Evolutionary conservation across 2,113 vertebrate genomes (phyloP).

Genomic region (Tetraodon nigroviridis): DNA sequence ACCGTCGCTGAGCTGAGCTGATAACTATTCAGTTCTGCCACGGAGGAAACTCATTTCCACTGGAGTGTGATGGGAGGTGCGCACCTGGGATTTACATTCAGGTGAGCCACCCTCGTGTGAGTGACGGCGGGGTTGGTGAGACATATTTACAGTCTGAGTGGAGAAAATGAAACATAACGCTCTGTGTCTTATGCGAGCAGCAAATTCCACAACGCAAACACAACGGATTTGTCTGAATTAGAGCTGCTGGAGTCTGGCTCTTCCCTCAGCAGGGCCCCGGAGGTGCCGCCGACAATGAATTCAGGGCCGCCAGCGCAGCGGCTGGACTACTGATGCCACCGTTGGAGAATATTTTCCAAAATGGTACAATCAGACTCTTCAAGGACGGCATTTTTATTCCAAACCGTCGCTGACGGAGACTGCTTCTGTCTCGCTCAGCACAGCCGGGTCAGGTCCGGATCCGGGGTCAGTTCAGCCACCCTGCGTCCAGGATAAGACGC

Average conservation of each 20-base stretch:
- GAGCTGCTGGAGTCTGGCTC: constrained; percentile 41
- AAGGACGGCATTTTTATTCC: background rate
- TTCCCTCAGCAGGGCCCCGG: constrained; percentile 29
- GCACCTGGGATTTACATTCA: constrained; percentile 40
- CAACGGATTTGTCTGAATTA: constrained; percentile 55
- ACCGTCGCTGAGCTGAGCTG: background rate
- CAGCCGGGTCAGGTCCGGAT: no score
- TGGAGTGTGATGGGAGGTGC: constrained; percentile 8
- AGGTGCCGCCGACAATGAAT: constrained; percentile 45
- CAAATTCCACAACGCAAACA: constrained; percentile 31
- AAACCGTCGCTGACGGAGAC: no score
- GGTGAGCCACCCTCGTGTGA: constrained; percentile 2
- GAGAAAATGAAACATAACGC: no score
- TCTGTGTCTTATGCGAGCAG: background rate
- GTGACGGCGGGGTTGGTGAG: constrained; percentile 13
- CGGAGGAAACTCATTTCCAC: constrained; percentile 21
- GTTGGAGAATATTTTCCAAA: constrained; percentile 11
- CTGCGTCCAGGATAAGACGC: no score
- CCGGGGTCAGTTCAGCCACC: no score
- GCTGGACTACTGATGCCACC: constrained; percentile 42
- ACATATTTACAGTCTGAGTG: background rate
- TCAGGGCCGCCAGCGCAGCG: constrained; percentile 28
- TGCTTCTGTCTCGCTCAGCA: no score
- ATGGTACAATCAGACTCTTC: background rate
- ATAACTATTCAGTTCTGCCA: background rate